Evolutionary conservation across 2,888 invertebrate genomes (phyloP).

Genomic region (Volucella bombylans): DNA sequence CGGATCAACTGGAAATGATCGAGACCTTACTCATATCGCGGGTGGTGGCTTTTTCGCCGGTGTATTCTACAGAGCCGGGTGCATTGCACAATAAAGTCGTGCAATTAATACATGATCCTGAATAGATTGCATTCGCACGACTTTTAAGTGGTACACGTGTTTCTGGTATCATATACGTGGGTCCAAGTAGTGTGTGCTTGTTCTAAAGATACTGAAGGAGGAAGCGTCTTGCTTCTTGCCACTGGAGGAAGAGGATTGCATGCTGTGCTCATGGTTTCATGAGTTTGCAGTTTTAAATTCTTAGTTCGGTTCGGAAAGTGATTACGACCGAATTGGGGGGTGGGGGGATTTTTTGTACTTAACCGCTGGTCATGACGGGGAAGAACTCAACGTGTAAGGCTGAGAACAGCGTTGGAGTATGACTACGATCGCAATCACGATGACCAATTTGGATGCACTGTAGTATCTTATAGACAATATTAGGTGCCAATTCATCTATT

Average conservation of each 20-base stretch:
- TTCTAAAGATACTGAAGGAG: conserved; percentile 10
- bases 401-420: conserved; percentile 32
- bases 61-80: conserved; percentile 52
- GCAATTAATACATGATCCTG: conserved; percentile 79
- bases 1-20: conserved; percentile 65
- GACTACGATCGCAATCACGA: conserved; percentile 59
- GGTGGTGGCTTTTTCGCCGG: conserved; percentile 28
- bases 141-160: conserved; percentile 79
- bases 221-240: conserved; percentile 44
- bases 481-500: conserved; percentile 65
- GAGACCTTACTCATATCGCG: conserved; percentile 50
- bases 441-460: conserved; percentile 65
- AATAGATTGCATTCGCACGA: conserved; percentile 79
- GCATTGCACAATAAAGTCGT: conserved; percentile 77
- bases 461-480: conserved; percentile 62
- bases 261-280: conserved; percentile 38
- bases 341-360: conserved; percentile 1
- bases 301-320: conserved; percentile 52
- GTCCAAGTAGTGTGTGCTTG: conserved; percentile 26
- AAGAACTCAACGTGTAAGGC: conserved; percentile 11
- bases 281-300: conserved; percentile 1
- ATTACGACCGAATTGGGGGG: conserved; percentile 46
- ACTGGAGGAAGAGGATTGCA: conserved; percentile 44
- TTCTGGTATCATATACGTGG: conserved; percentile 64
- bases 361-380: not conserved